A percentile compares a stretch with the other conserved stretches of the same genome.
These are phyloP conservation scores for Hymenochirus boettgeri DNA, from an alignment of 2,113 vertebrate genomes.

Conservation along the genomic window DNA sequence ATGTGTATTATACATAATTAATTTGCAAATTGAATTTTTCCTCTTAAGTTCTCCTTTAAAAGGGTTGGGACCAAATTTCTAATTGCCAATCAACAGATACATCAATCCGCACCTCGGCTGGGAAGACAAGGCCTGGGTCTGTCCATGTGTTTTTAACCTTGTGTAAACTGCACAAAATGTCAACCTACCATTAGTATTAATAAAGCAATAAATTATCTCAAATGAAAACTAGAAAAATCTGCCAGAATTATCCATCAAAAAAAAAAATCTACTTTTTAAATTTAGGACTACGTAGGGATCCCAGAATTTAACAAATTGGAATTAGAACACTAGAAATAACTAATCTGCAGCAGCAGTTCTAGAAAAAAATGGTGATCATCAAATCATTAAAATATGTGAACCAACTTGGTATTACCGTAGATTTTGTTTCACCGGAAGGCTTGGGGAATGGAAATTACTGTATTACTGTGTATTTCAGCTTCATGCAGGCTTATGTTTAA, in stretches of 20 bases:
- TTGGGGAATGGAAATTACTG: background rate
- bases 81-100: too few relatives aligned
- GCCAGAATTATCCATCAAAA: background rate
- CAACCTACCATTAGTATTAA: too few relatives aligned
- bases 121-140: too few relatives aligned
- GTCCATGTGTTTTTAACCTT: too few relatives aligned
- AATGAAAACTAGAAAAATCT: too few relatives aligned
- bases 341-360: background rate
- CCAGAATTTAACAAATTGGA: conserved; percentile 15
- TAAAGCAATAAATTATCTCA: too few relatives aligned
- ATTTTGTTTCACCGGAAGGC: background rate
- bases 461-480: background rate
- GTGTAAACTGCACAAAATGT: too few relatives aligned
- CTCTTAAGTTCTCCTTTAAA: too few relatives aligned
- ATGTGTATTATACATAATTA: too few relatives aligned
- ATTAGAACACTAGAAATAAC: conserved; percentile 4
- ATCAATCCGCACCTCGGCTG: too few relatives aligned
- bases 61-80: too few relatives aligned
- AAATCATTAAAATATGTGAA: conserved; percentile 6
- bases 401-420: background rate
- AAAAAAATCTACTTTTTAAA: conserved; percentile 22
- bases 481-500: background rate
- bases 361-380: background rate
- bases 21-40: too few relatives aligned
- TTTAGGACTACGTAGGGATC: conserved; percentile 8